These are phyloP conservation scores for Syngnathus typhle DNA, from an alignment of 2,113 vertebrate species.

Conservation along the genomic window DNA sequence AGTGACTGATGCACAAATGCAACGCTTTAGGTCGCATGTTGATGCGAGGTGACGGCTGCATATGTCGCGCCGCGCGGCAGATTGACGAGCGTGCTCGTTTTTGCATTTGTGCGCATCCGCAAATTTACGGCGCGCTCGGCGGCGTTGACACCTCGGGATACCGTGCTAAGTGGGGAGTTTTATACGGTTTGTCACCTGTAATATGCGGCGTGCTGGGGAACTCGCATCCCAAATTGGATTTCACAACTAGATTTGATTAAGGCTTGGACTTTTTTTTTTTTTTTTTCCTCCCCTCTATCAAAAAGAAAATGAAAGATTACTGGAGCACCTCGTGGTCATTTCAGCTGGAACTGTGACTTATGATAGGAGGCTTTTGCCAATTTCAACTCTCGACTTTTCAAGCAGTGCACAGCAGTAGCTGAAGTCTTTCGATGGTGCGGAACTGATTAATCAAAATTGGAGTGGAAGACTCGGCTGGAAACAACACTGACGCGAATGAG, in stretches of 20 bases:
- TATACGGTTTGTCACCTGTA: conserved; percentile 34
- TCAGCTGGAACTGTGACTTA: neutral
- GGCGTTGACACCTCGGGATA: conserved; percentile 10
- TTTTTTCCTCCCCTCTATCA: neutral
- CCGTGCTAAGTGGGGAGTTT: conserved; percentile 19
- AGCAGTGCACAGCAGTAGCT: neutral
- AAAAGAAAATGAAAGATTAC: neutral
- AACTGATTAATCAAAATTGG: neutral
- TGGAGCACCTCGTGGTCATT: neutral
- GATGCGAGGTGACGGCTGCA: conserved; percentile 20
- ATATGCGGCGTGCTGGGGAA: conserved; percentile 10
- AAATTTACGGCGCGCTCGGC: conserved; percentile 7
- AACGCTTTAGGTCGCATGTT: conserved; percentile 21
- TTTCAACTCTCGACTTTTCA: neutral
- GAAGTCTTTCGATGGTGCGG: neutral
- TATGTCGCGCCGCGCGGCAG: neutral
- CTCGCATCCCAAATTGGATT: conserved; percentile 6
- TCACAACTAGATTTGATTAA: conserved; percentile 6
- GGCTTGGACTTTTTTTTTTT: conserved; percentile 3
- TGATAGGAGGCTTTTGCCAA: neutral
- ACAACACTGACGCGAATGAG: too few species aligned
- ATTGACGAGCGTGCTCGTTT: conserved; percentile 3
- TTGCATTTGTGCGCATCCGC: conserved; percentile 16
- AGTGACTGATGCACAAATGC: conserved; percentile 31
- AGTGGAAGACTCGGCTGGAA: too few species aligned